Evolutionary conservation across 2,797 vertebrate genomes (phyloP).

Genomic region (Rhabdophis nuchalis): DNA sequence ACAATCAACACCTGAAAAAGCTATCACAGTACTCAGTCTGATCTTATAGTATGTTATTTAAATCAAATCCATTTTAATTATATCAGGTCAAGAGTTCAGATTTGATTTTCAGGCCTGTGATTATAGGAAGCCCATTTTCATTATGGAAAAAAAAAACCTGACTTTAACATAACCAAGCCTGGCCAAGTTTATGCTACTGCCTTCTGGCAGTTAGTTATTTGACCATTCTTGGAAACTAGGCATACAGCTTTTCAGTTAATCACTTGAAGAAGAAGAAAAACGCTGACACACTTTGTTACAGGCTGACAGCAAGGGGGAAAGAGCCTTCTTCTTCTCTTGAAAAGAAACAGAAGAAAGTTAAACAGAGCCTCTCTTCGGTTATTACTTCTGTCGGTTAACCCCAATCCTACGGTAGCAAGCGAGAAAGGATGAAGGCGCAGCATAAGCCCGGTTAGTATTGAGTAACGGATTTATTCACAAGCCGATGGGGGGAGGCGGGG

Average conservation of each 20-base stretch:
- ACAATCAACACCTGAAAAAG: neutral
- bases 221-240: neutral
- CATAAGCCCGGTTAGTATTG: conserved; percentile 21
- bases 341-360: conserved; percentile 5
- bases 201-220: neutral
- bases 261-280: conserved; percentile 3
- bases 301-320: neutral
- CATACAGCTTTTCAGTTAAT: neutral
- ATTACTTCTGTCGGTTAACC: neutral
- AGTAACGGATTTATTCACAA: conserved; percentile 40
- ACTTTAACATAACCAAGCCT: neutral
- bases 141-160: accelerated
- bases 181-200: neutral
- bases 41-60: neutral
- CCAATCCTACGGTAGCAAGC: conserved; percentile 7
- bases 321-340: conserved; percentile 4
- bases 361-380: conserved; percentile 5
- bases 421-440: conserved; percentile 33
- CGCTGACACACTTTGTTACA: neutral
- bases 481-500: conserved; percentile 3
- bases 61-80: neutral
- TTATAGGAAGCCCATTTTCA: neutral
- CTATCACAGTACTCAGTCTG: neutral
- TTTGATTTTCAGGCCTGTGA: neutral
- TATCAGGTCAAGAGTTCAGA: neutral